These are phyloP conservation scores for Aricia artaxerxes DNA, from an alignment of 2,888 invertebrate species.

Conservation along the genomic window DNA sequence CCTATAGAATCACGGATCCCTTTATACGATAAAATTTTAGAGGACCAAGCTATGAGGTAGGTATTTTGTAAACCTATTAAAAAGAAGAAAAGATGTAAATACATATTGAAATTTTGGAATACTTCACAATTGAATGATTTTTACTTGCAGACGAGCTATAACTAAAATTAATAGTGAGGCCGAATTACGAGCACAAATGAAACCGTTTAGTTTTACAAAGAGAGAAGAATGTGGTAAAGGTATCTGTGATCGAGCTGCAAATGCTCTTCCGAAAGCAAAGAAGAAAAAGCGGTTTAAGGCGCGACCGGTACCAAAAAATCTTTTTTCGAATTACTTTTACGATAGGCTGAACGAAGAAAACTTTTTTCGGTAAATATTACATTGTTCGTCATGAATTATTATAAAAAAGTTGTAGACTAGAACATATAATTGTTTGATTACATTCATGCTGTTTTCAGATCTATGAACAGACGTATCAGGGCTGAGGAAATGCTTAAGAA, in stretches of 20 bases:
- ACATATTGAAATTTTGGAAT: neutral
- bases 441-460: slow-evolving; percentile 54
- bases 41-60: slow-evolving; percentile 86
- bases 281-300: slow-evolving; percentile 82
- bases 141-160: slow-evolving; percentile 74
- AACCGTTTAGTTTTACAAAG: slow-evolving; percentile 83
- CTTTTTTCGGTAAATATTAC: slow-evolving; percentile 80
- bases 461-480: slow-evolving; percentile 84
- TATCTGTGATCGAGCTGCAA: slow-evolving; percentile 61
- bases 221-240: slow-evolving; percentile 76
- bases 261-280: slow-evolving; percentile 60
- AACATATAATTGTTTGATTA: neutral
- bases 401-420: too few relatives aligned
- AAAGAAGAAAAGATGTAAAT: too few relatives aligned
- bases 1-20: slow-evolving; percentile 86
- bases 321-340: slow-evolving; percentile 86
- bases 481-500: slow-evolving; percentile 85
- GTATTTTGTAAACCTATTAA: too few relatives aligned
- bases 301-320: slow-evolving; percentile 84
- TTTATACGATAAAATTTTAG: slow-evolving; percentile 85
- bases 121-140: neutral
- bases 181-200: slow-evolving; percentile 82
- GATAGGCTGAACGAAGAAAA: slow-evolving; percentile 86
- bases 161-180: slow-evolving; percentile 82
- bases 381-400: too few relatives aligned